Evolutionary conservation across 2,113 vertebrate genomes (phyloP).

Genomic region (Columba janthina): DNA sequence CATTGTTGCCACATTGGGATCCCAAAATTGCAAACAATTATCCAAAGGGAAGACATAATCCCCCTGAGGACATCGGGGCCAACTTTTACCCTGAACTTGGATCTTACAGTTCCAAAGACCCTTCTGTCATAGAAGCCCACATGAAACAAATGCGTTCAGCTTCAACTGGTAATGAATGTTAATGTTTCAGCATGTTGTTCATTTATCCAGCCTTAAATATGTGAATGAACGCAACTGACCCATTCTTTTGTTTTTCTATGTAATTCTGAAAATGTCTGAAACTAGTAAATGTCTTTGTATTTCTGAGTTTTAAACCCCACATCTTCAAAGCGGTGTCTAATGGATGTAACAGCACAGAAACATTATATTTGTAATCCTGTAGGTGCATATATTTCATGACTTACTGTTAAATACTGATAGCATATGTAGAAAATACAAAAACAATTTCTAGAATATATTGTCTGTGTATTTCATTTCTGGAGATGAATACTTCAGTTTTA

Average conservation of each 20-base stretch:
- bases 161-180: conserved; percentile 85
- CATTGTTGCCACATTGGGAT: conserved; percentile 91
- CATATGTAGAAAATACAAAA: neutral
- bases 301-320: neutral
- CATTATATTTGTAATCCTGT: neutral
- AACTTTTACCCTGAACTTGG: conserved; percentile 95
- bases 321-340: neutral
- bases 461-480: neutral
- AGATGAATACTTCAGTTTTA: neutral
- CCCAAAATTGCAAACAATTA: conserved; percentile 87
- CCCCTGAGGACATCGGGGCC: conserved; percentile 92
- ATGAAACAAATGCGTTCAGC: conserved; percentile 93
- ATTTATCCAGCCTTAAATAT: neutral
- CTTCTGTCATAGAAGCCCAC: conserved; percentile 88
- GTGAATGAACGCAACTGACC: neutral
- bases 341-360: neutral
- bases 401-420: neutral
- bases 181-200: neutral
- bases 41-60: conserved; percentile 86
- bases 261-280: neutral
- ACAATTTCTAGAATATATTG: neutral
- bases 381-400: neutral
- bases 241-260: neutral
- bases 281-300: neutral
- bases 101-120: conserved; percentile 93